phyloP scores from a whole-genome alignment of 64 coral and sea anemone species.

The Montipora cactus region DNA sequence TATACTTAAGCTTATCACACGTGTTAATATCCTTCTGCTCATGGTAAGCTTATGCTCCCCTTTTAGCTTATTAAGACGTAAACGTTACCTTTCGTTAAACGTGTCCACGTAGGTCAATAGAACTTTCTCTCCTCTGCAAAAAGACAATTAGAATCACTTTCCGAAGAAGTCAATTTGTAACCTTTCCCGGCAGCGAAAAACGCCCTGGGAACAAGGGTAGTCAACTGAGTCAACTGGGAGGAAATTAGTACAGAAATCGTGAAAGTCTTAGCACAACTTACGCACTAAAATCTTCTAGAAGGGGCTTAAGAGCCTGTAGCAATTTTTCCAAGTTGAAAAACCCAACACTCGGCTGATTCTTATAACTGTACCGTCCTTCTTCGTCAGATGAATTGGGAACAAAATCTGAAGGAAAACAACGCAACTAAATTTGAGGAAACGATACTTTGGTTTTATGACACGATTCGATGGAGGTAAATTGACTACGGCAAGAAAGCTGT shows the following conservation, averaged over 20 bases:
- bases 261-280: neutral
- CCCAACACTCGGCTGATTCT: constrained; percentile 83
- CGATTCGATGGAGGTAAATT: no score
- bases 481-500: no score
- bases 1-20: no score
- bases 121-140: constrained; percentile 16
- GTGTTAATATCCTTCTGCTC: no score
- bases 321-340: constrained; percentile 89
- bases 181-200: no score
- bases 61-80: neutral
- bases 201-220: no score
- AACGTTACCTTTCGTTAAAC: constrained; percentile 43
- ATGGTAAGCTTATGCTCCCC: no score
- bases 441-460: no score
- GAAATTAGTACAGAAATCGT: no score
- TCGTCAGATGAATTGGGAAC: constrained; percentile 93
- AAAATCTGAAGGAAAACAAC: constrained; percentile 52
- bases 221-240: no score
- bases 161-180: no score
- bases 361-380: constrained; percentile 86
- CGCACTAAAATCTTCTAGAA: constrained; percentile 68
- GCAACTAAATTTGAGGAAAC: neutral
- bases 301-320: constrained; percentile 61
- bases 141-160: neutral
- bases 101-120: constrained; percentile 15